Conservation (phyloP, 2,113 vertebrate species). For the Elaphurus davidianus region DNA sequence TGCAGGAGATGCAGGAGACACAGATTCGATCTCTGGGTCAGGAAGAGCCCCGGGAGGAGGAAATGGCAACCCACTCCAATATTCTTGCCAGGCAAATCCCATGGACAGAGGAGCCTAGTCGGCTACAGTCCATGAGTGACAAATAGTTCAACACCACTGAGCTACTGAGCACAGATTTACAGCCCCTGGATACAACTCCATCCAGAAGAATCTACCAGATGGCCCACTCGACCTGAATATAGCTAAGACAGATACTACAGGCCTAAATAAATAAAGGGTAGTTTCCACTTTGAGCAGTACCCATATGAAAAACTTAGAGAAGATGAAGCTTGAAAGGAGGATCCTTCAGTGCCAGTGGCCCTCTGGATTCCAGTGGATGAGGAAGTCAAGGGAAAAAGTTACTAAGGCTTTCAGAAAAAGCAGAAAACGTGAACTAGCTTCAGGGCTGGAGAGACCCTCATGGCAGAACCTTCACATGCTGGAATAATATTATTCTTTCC, state of each 20-base stretch:
- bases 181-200: background rate
- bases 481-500: background rate
- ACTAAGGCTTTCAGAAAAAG: background rate
- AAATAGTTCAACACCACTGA: background rate
- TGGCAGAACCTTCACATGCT: background rate
- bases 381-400: background rate
- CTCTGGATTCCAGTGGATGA: background rate
- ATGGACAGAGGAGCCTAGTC: background rate
- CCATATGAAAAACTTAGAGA: background rate
- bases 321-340: background rate
- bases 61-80: background rate
- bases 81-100: background rate
- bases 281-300: background rate
- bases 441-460: background rate
- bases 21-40: background rate
- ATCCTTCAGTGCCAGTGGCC: background rate
- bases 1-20: background rate
- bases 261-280: background rate
- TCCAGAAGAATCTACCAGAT: background rate
- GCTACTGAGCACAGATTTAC: fast-evolving
- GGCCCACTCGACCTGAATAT: background rate
- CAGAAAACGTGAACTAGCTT: background rate
- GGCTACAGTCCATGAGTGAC: background rate
- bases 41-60: background rate
- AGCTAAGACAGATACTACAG: background rate